A percentile compares a stretch with the other conserved stretches of the same genome.
phyloP scores from a whole-genome alignment of 2,888 invertebrate genomes.

The Cepaea hortensis region DNA sequence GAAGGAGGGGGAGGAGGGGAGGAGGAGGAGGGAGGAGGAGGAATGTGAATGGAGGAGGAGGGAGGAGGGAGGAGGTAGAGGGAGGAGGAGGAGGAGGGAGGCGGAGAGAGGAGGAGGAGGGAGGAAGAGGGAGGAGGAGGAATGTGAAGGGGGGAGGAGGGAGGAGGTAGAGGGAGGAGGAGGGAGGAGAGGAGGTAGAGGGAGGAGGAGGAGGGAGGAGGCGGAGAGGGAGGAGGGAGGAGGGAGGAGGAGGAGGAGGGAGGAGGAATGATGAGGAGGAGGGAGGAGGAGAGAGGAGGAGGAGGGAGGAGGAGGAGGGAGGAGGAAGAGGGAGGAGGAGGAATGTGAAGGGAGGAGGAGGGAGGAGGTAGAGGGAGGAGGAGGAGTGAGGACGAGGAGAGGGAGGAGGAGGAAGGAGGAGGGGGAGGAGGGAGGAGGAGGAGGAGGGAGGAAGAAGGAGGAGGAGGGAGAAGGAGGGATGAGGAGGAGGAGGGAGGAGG shows the following conservation, averaged over 20 bases:
- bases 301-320: slow-evolving; percentile 21
- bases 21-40: neutral
- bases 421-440: neutral
- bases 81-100: too few relatives aligned
- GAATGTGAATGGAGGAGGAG: too few relatives aligned
- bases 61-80: too few relatives aligned
- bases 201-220: too few relatives aligned
- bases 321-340: neutral
- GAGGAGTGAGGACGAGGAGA: too few relatives aligned
- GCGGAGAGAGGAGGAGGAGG: neutral
- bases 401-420: slow-evolving; percentile 22
- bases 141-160: too few relatives aligned
- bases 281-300: slow-evolving; percentile 30
- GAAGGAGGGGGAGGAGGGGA: neutral
- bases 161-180: neutral
- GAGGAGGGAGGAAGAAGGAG: neutral
- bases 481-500: slow-evolving; percentile 8
- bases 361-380: too few relatives aligned
- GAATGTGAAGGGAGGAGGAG: too few relatives aligned
- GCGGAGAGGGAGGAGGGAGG: too few relatives aligned
- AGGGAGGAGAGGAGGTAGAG: too few relatives aligned
- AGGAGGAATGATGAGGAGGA: too few relatives aligned
- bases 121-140: neutral
- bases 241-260: slow-evolving; percentile 30
- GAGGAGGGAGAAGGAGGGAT: slow-evolving; percentile 22